Evolutionary conservation across 2,113 vertebrate genomes (phyloP), one percentile per base, ranked within the genome.

Genomic region (Rhynchopsitta pachyrhyncha): DNA sequence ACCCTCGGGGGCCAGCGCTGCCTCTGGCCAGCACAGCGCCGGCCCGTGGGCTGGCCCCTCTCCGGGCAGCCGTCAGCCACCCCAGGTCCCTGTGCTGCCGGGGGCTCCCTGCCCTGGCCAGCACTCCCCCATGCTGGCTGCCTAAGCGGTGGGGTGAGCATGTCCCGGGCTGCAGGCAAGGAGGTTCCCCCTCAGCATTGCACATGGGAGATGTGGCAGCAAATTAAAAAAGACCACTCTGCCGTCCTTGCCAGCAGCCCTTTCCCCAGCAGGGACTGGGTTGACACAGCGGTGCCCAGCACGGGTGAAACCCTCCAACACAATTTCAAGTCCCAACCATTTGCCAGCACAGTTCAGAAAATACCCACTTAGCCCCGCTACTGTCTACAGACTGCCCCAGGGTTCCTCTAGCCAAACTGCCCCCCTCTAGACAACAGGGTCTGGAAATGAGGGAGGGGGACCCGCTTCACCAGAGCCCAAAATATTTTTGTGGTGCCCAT

Each of bases 401-500:
- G 12, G 22, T 13, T 66, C 44, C 27, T 37, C 41, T 39, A n/a
- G 19, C 49, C 52, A 79, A 68, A 68, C 24, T 23, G n/a, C 23
- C 5, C 16, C 19, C 29, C 20, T 17, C 10, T 59, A 35, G 3
- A 57, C 71, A 73, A 27, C 85, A 70, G 22, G 2, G 20, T 68
- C 62, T 85, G 68, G 77, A 96, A 93, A 84, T 27, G 16, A 31
- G 55, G 9, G 41, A 35, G 35, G 39, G 19, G 11, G n/a, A 69
- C 33, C 33, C 0, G 1, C 42, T 84, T 75, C 52, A 55, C n/a
- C 15, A 75, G 71, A 86, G 29, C 23, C 63, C 77, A 29, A 42
- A 89, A 79, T 89, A 82, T 89, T 96, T 95, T 85, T 75, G 57
- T 62, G 62, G 86, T 6, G 1, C 81, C 66, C 19, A 24, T 75